Base-by-base conservation (phyloP, 2,888 invertebrate species). In the Scaptomyza caliginosa region DNA sequence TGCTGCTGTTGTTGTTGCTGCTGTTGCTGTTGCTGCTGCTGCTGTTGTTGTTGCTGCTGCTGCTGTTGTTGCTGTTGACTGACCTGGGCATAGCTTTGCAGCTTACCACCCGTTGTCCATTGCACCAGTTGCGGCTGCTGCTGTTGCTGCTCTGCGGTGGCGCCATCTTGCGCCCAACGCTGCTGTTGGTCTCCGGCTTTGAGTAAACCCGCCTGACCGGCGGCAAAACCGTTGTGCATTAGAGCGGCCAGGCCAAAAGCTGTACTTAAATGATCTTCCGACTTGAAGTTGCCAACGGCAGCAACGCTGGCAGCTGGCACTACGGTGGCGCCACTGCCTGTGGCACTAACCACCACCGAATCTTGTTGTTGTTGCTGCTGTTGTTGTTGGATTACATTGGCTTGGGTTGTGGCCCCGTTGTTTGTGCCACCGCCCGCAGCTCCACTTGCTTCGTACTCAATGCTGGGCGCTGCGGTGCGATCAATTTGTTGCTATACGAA, bases 191-290 rank as follows among this genome's bases (percentile, higher is more conserved):
- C 88, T 17, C 82, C 79, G 19, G 81, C 69, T 52, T 89, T 85
- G 19, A 88, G 73, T 16, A 82, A 63, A 13, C 87, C 87, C 45
- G 81, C 85, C 45, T 84, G 81, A 2, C 85, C 75, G 55, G 94
- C 93, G 46, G 95, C 86, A 62, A 90, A 90, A 28, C 90, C 90
- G 72, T 90, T 90, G 71, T 90, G 95, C 95, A 95, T 95, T 80
- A 95, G 92, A 24, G 95, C 95, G 17, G 95, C 95, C 68, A 95
- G 92, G 17, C 95, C 95, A 92, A 95, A 95, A 49, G 95, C 95
- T 42, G 94, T 94, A 59, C 92, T 93, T 86, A 95, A 92, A 91
- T 95, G 95, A 90, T 95, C 95, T 90, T 95, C 95, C 45, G 94
- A 93, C 77, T 95, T 94, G 82, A 95, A 92, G 74, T 87, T 89